Evolutionary conservation across 2,113 vertebrate species (phyloP), one percentile per base, ranked within the genome.

Genomic region (Accipiter cooperii): DNA sequence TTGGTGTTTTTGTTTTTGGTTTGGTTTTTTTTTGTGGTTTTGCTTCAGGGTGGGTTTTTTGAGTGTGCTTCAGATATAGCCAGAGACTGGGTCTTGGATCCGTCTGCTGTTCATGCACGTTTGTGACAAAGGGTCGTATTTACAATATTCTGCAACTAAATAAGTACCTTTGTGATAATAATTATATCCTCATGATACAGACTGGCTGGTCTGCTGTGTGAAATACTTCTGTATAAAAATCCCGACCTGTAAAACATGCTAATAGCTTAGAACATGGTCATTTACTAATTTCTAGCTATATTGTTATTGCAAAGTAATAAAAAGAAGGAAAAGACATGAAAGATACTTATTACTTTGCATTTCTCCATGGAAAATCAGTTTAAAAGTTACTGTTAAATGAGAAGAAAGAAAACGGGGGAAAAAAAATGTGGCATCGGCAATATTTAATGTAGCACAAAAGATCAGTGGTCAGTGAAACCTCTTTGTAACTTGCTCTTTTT

Each of bases 401-500:
- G 36, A 90, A 75, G 69, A 84, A 28, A 49, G 28, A 84, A 86
- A 83, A 60, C 47, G n/a, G 5, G 6, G 5, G 6, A 1, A 1
- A 26, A 49, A 38, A 55, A 21, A 16, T 1, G 4, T 68, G 34
- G 5, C 29, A n/a, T 60, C 1, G 44, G 10, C 76, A 71, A 31
- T 52, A 82, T 79, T 84, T 87, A 96, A 58, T 22, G n/a, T 68
- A 78, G 61, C 79, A 84, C 9, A 5, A n/a, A 94, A 83, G 47
- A 86, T 71, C 14, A 66, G 29, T 71, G 68, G 42, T 91, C 70
- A 94, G 54, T 64, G 36, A 89, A 95, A 92, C 18, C 66, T 75
- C 54, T 88, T 89, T 92, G 77, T 97, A 93, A 87, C 82, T 89
- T 93, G 20, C 22, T 29, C 9, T 84, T 96, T 95, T 91, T 91